Evolutionary conservation across 2,113 vertebrate species (phyloP).

Genomic region (Gnathonemus echidnorhynchus): DNA sequence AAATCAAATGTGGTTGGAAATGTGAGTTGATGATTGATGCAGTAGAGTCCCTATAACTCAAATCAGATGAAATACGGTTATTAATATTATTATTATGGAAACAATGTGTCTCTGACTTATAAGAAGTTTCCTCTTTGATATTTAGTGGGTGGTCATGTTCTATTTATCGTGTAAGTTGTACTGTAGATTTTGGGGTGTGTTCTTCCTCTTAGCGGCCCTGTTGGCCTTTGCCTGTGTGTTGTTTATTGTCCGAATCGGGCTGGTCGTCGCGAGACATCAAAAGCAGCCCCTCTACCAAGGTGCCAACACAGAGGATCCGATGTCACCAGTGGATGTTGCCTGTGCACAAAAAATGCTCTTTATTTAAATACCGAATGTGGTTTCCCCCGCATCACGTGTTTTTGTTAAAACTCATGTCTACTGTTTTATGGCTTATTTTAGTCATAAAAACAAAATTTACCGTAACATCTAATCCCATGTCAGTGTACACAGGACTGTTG

Average conservation of each 20-base stretch:
- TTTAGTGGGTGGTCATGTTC: not conserved
- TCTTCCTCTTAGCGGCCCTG: constrained; percentile 24
- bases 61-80: not conserved
- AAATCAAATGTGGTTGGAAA: not conserved
- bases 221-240: constrained; percentile 31
- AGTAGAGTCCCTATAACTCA: not conserved
- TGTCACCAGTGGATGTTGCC: not conserved
- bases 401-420: not conserved
- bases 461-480: not conserved
- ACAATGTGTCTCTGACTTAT: not conserved
- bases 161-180: not conserved
- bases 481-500: not conserved
- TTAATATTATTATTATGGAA: not conserved
- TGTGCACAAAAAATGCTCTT: constrained; percentile 12
- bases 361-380: not conserved
- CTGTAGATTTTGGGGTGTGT: not conserved
- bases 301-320: not conserved
- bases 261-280: constrained; percentile 29
- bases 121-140: not conserved
- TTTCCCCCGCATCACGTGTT: not conserved
- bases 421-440: not conserved
- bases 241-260: constrained; percentile 15
- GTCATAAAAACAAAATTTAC: not conserved
- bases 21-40: not conserved
- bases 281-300: constrained; percentile 22